phyloP scores from a whole-genome alignment of 2,888 invertebrate species.

The Candidula unifasciata region DNA sequence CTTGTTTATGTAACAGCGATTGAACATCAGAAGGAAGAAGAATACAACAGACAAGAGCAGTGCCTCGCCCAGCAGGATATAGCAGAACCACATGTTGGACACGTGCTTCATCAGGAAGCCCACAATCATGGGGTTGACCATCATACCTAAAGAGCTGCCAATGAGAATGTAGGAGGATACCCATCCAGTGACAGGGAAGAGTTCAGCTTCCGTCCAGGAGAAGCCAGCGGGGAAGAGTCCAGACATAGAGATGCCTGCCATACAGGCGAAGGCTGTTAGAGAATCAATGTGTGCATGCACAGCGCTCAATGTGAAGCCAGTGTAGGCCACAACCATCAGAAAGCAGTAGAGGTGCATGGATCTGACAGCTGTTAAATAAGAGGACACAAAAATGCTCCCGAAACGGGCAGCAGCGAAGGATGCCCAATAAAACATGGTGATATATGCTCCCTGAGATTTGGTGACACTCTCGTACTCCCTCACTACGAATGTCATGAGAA shows the following conservation, averaged over 20 bases:
- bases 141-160: conserved; percentile 76
- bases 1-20: conserved; percentile 33
- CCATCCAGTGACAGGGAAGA: conserved; percentile 75
- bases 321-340: conserved; percentile 27
- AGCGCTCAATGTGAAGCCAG: conserved; percentile 29
- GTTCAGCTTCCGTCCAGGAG: conserved; percentile 76
- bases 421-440: conserved; percentile 78
- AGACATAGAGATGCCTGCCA: conserved; percentile 75
- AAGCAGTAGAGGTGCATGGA: conserved; percentile 37
- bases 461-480: conserved; percentile 70
- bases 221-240: conserved; percentile 77
- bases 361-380: conserved; percentile 69
- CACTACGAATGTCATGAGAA: conserved; percentile 74
- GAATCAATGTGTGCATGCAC: conserved; percentile 18
- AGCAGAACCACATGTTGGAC: conserved; percentile 73
- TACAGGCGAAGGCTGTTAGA: conserved; percentile 57
- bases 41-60: conserved; percentile 64
- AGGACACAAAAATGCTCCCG: conserved; percentile 74
- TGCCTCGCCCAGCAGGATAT: conserved; percentile 66
- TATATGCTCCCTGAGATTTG: conserved; percentile 68
- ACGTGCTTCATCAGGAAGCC: conserved; percentile 72
- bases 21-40: conserved; percentile 45
- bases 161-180: conserved; percentile 75
- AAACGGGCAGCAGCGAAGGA: conserved; percentile 76
- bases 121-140: conserved; percentile 73